Percentiles rank a stretch among this genome's conserved stretches.
phyloP scores from a whole-genome alignment of 2,888 invertebrate species.

The Heliconius aoede region DNA sequence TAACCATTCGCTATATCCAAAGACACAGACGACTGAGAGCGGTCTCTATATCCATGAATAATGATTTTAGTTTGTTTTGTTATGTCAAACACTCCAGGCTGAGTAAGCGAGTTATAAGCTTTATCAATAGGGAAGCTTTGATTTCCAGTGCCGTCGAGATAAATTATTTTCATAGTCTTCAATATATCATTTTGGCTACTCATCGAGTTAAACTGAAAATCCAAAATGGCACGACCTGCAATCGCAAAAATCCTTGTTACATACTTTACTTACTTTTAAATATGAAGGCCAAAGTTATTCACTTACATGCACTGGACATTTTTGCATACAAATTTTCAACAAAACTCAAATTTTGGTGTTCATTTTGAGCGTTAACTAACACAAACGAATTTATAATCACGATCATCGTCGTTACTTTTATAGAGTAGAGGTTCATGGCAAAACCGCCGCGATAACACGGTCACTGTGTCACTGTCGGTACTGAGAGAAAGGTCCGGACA shows the following conservation, averaged over 20 bases:
- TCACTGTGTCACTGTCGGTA: constrained; percentile 77
- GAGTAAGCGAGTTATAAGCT: constrained; percentile 66
- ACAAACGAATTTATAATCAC: constrained; percentile 50
- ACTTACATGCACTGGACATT: constrained; percentile 79
- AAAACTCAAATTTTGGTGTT: constrained; percentile 63
- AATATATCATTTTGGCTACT: constrained; percentile 65
- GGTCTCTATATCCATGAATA: constrained; percentile 78
- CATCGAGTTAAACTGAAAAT: constrained; percentile 66
- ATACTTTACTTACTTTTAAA: constrained; percentile 42
- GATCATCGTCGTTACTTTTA: constrained; percentile 59
- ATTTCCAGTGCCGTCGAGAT: constrained; percentile 60
- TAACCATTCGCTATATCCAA: constrained; percentile 73
- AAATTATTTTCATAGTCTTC: constrained; percentile 73
- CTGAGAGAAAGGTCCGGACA: constrained; percentile 74
- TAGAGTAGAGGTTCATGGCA: constrained; percentile 69
- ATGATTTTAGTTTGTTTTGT: constrained; percentile 77
- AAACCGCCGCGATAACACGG: constrained; percentile 72
- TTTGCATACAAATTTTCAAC: constrained; percentile 73
- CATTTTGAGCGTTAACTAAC: constrained; percentile 50
- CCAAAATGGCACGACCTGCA: constrained; percentile 77
- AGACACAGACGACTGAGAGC: constrained; percentile 73
- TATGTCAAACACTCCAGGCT: constrained; percentile 70
- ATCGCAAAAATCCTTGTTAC: constrained; percentile 50
- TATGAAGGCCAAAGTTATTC: constrained; percentile 48
- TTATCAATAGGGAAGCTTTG: constrained; percentile 69